Evolutionary conservation across 2,888 invertebrate species (phyloP).

Genomic region (Orchesella flavescens): DNA sequence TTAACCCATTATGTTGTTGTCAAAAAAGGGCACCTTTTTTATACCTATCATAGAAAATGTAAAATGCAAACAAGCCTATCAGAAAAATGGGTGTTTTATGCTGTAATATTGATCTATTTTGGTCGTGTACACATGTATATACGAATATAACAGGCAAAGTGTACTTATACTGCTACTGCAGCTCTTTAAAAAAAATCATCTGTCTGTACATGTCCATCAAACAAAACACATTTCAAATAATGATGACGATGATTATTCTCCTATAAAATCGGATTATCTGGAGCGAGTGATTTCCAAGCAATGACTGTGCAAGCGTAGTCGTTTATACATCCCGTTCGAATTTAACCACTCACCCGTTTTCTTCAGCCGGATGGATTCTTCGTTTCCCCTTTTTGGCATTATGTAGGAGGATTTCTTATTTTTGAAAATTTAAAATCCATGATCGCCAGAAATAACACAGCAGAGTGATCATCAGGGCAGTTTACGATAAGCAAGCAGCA

Average conservation of each 20-base stretch:
- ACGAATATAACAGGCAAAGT: too few relatives aligned
- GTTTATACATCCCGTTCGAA: neutral
- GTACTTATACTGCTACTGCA: too few relatives aligned
- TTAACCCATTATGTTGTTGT: constrained; percentile 47
- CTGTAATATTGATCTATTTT: too few relatives aligned
- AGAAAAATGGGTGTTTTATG: too few relatives aligned
- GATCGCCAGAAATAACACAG: constrained; percentile 1
- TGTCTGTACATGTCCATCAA: constrained; percentile 33
- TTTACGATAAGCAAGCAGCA: neutral
- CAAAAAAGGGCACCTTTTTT: constrained; percentile 35
- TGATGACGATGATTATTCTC: constrained; percentile 37
- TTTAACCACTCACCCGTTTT: constrained; percentile 11
- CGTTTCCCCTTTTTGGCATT: neutral
- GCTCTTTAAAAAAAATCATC: constrained; percentile 47
- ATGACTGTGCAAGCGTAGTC: neutral
- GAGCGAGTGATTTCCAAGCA: constrained; percentile 53
- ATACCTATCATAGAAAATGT: constrained; percentile 45
- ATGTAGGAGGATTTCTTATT: constrained; percentile 40
- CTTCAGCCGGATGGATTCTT: constrained; percentile 1
- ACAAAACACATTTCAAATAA: neutral
- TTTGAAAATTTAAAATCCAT: neutral
- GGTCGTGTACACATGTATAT: too few relatives aligned
- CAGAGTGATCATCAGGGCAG: too few relatives aligned
- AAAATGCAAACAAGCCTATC: constrained; percentile 27
- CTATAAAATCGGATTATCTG: constrained; percentile 64